Conservation (phyloP, 2,113 vertebrate species). For the Charina bottae region DNA sequence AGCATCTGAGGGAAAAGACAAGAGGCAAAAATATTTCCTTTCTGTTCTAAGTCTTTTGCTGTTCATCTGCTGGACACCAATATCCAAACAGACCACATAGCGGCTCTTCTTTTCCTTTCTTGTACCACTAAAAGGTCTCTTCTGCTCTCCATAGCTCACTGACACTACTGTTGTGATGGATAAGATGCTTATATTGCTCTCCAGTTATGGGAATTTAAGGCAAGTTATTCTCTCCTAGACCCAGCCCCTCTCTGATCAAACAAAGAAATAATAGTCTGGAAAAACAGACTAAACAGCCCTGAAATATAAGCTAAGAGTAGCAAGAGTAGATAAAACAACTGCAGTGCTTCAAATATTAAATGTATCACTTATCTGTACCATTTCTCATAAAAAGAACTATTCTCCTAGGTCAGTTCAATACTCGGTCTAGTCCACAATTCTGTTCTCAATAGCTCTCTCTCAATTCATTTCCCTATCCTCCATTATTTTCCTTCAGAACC, state of each 20-base stretch:
- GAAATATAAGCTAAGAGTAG: not conserved
- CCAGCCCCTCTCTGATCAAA: no score
- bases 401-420: not conserved
- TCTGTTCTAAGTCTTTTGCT: not conserved
- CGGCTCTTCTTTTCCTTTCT: not conserved
- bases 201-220: not conserved
- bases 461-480: not conserved
- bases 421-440: not conserved
- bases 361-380: not conserved
- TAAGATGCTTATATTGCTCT: not conserved
- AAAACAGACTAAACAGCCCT: not conserved
- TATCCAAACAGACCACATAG: not conserved
- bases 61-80: not conserved
- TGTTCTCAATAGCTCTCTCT: not conserved
- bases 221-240: not conserved
- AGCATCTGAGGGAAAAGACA: constrained; percentile 77
- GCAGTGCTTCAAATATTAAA: not conserved
- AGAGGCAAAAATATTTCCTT: not conserved
- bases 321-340: not conserved
- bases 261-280: not conserved
- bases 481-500: not conserved
- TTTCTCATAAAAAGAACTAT: not conserved
- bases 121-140: not conserved
- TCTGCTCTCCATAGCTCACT: not conserved
- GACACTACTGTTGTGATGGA: not conserved